Evolutionary conservation across 1,140 invertebrate species (phyloP).

Genomic region (Drosophila burlai): DNA sequence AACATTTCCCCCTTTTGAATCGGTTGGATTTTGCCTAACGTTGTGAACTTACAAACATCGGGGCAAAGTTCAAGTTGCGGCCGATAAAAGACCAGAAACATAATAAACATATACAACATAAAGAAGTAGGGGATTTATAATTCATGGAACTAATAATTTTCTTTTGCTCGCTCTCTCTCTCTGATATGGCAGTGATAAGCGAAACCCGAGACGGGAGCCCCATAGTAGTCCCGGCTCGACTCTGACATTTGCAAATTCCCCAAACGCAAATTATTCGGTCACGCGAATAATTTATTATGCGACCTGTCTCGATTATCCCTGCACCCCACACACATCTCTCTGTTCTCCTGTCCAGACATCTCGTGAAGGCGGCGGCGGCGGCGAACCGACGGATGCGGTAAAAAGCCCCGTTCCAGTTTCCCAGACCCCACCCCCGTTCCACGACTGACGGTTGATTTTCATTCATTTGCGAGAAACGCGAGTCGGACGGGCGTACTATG

Average conservation of each 20-base stretch:
- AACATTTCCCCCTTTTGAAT: slow-evolving; percentile 5
- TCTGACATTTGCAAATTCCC: slow-evolving; percentile 59
- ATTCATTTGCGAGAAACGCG: slow-evolving; percentile 64
- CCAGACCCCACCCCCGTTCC: slow-evolving; percentile 14
- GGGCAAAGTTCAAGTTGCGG: slow-evolving; percentile 22
- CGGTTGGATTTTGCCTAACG: slow-evolving; percentile 41
- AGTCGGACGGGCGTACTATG: slow-evolving; percentile 54
- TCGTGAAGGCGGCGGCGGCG: slow-evolving; percentile 58
- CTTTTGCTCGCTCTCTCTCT: background rate
- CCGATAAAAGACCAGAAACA: slow-evolving; percentile 16
- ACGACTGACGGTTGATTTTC: slow-evolving; percentile 52
- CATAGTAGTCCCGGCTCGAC: slow-evolving; percentile 4
- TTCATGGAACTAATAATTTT: slow-evolving; percentile 70
- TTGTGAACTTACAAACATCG: slow-evolving; percentile 7
- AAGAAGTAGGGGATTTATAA: slow-evolving; percentile 39
- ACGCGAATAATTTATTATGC: slow-evolving; percentile 83
- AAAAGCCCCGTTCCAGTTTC: slow-evolving; percentile 39
- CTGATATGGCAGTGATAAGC: slow-evolving; percentile 37
- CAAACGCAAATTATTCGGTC: slow-evolving; percentile 80
- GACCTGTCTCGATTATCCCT: slow-evolving; percentile 53
- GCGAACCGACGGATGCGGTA: slow-evolving; percentile 60
- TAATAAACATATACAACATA: slow-evolving; percentile 19
- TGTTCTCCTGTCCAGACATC: slow-evolving; percentile 30
- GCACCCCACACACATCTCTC: background rate
- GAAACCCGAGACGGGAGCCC: slow-evolving; percentile 18